A percentile compares a stretch with the other conserved stretches of the same genome.
These are phyloP conservation scores for Cyanocitta stelleri DNA, from an alignment of 2,113 vertebrate species.

Conservation along the genomic window DNA sequence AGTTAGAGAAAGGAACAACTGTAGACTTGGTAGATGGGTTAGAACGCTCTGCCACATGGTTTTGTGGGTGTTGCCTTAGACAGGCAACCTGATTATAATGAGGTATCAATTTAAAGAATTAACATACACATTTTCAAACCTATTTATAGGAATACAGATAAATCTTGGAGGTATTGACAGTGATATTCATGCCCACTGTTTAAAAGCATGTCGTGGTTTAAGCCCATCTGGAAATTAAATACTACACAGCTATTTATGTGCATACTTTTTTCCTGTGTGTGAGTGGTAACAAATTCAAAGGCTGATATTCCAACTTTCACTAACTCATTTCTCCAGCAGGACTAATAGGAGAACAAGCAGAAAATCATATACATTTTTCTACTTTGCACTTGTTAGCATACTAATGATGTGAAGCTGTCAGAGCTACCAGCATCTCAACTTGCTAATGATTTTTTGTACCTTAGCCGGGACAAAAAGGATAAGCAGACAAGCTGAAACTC, in stretches of 20 bases:
- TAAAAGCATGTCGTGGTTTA: neutral
- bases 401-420: slow-evolving; percentile 31
- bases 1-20: neutral
- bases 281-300: neutral
- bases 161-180: neutral
- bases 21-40: neutral
- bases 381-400: neutral
- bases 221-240: neutral
- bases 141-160: neutral
- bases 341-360: slow-evolving; percentile 5
- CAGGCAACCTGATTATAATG: neutral
- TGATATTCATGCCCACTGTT: neutral
- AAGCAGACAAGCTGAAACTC: slow-evolving; percentile 26
- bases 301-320: neutral
- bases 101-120: neutral
- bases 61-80: neutral
- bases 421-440: neutral
- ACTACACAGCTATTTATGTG: neutral
- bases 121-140: neutral
- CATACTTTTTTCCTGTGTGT: neutral
- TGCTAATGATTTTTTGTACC: slow-evolving; percentile 27
- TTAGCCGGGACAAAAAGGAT: neutral
- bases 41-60: neutral
- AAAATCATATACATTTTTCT: slow-evolving; percentile 38
- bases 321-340: neutral